Evolutionary conservation across 2,888 invertebrate species (phyloP), one percentile per base, ranked within the genome.

Genomic region (Coenonympha glycerion): DNA sequence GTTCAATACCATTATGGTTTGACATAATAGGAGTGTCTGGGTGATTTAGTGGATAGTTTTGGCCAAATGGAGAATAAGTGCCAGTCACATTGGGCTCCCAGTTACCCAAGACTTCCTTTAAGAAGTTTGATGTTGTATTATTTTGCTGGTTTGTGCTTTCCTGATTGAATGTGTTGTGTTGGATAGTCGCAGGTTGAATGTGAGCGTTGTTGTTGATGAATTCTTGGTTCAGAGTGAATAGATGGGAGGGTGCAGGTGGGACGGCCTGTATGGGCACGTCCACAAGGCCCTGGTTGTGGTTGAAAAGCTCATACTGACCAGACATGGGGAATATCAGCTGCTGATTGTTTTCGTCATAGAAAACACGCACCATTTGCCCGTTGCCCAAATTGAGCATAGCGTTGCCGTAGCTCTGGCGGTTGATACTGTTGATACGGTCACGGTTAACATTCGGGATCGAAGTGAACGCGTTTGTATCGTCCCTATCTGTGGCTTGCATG

Each of bases 51-150:
- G 87, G 85, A 58, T 89, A 89, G 53, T 88, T 86, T 64, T 89
- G 90, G 1, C 92, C 93, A 76, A 93, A 93, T 0, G 92, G 93
- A 47, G 91, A 92, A 65, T 92, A 93, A 6, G 92, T 92, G 11
- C 93, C 92, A 47, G 89, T 90, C 24, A 91, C 91, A 68, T 91
- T 92, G 3, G 92, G 92, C 26, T 90, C 90, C 90, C 92, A 91
- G 69, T 92, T 92, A 6, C 92, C 92, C 46, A 92, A 88, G 34
- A 93, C 83, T 75, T 92, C 92, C 63, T 92, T 92, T 51, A 93
- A 88, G 55, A 92, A 84, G 61, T 90, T 86, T 13, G 87, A 89
- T 37, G 83, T 80, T 41, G 66, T 65, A 57, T 68, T 74, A 15
- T 73, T 55, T 40, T 74, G 72, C 31, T 64, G 66, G 52, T 66